Conservation (phyloP, 2,113 vertebrate genomes). For the Lagopus leucura region DNA sequence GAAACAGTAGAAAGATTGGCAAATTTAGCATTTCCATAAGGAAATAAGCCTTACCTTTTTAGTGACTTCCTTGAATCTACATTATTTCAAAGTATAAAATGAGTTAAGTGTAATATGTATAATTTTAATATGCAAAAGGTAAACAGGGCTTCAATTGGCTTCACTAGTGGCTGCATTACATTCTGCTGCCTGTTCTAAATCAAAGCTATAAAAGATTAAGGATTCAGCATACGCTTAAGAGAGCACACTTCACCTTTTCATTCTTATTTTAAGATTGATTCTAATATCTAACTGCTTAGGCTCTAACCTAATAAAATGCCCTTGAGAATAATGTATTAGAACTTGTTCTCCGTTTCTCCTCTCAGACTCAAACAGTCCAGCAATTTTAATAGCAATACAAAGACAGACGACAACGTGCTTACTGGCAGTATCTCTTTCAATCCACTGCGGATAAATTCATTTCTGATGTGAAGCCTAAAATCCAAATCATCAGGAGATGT, state of each 20-base stretch:
- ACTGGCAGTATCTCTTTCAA: slow-evolving; percentile 95
- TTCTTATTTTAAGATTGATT: slow-evolving; percentile 53
- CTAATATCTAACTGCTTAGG: slow-evolving; percentile 9
- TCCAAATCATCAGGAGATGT: slow-evolving; percentile 98
- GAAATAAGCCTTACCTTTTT: neutral
- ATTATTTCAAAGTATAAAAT: neutral
- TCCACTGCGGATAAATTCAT: slow-evolving; percentile 98
- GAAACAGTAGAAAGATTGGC: neutral
- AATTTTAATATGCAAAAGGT: slow-evolving; percentile 1
- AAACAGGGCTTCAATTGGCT: neutral
- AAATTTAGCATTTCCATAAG: neutral
- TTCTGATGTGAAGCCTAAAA: slow-evolving; percentile 97
- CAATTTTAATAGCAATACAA: slow-evolving; percentile 84
- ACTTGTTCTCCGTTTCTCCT: neutral
- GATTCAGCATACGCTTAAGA: slow-evolving; percentile 14
- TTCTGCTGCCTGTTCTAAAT: neutral
- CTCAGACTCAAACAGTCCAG: slow-evolving; percentile 51
- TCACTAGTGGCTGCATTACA: neutral
- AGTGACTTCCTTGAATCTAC: neutral
- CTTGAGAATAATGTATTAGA: slow-evolving; percentile 4
- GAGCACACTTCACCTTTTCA: slow-evolving; percentile 11
- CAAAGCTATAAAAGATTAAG: slow-evolving; percentile 12
- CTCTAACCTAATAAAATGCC: slow-evolving; percentile 42
- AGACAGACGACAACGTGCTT: slow-evolving; percentile 77
- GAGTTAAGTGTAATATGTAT: neutral